These are phyloP conservation scores for Perizoma affinitatum DNA, from an alignment of 2,888 invertebrate genomes.

Conservation along the genomic window DNA sequence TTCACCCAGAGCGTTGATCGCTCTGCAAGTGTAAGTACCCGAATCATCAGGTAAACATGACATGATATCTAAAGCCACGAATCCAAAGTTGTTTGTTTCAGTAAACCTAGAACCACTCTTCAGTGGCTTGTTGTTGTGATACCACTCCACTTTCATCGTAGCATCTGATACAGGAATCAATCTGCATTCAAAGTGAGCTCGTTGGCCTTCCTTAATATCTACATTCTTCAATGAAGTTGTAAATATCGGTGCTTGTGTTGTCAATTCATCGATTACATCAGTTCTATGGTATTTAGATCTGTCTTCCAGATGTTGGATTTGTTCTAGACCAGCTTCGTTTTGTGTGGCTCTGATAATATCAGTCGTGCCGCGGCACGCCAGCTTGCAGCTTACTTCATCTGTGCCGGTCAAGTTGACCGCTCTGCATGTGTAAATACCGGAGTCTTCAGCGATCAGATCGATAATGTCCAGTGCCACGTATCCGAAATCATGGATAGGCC, in stretches of 20 bases:
- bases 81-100: constrained; percentile 98
- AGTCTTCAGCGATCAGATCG: constrained; percentile 97
- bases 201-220: constrained; percentile 96
- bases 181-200: constrained; percentile 97
- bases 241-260: constrained; percentile 96
- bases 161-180: constrained; percentile 97
- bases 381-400: constrained; percentile 91
- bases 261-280: constrained; percentile 91
- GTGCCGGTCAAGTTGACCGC: constrained; percentile 95
- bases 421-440: constrained; percentile 96
- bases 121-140: constrained; percentile 94
- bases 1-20: constrained; percentile 95
- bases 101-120: constrained; percentile 98
- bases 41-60: constrained; percentile 98
- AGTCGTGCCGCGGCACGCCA: constrained; percentile 89
- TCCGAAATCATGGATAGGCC: constrained; percentile 99
- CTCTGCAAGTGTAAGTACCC: constrained; percentile 97
- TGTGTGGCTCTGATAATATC: constrained; percentile 94
- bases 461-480: constrained; percentile 98
- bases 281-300: constrained; percentile 89
- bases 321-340: constrained; percentile 94
- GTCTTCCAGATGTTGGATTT: constrained; percentile 95
- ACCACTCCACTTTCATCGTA: constrained; percentile 97
- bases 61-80: constrained; percentile 97
- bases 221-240: constrained; percentile 96